phyloP scores from a whole-genome alignment of 2,888 invertebrate genomes.

The Sphecodes monilicornis region DNA sequence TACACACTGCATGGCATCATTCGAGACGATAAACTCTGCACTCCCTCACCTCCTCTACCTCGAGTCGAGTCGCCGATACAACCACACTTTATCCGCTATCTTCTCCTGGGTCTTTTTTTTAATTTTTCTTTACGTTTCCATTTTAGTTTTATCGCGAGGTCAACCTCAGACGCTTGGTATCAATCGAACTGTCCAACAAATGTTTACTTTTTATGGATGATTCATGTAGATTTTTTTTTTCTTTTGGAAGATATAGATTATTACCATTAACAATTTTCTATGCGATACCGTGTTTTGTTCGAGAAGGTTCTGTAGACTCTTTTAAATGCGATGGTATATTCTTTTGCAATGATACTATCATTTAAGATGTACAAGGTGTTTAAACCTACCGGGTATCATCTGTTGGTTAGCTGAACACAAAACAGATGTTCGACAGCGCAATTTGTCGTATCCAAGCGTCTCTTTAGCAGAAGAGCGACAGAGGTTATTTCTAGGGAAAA shows the following conservation, averaged over 20 bases:
- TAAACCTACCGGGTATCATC: too few species aligned
- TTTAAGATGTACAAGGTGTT: too few species aligned
- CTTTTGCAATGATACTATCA: too few species aligned
- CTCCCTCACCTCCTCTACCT: not conserved
- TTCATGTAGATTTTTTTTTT: too few species aligned
- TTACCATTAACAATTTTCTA: not conserved
- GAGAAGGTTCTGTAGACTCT: too few species aligned
- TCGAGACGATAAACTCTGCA: not conserved
- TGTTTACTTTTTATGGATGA: not conserved
- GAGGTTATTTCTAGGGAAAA: too few species aligned
- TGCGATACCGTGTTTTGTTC: too few species aligned
- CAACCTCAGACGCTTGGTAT: not conserved
- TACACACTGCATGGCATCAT: conserved; percentile 9
- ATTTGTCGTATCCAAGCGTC: not conserved
- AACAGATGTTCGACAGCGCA: not conserved
- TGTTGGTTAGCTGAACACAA: not conserved
- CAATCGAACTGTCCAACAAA: not conserved
- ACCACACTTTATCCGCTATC: not conserved
- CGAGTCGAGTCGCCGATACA: not conserved
- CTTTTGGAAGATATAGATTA: not conserved
- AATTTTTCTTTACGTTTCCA: not conserved
- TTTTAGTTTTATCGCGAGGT: not conserved
- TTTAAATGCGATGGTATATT: too few species aligned
- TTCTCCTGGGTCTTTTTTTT: not conserved
- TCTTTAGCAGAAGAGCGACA: too few species aligned